Evolutionary conservation across 2,888 invertebrate genomes (phyloP).

Genomic region (Drosophila villosipedis): DNA sequence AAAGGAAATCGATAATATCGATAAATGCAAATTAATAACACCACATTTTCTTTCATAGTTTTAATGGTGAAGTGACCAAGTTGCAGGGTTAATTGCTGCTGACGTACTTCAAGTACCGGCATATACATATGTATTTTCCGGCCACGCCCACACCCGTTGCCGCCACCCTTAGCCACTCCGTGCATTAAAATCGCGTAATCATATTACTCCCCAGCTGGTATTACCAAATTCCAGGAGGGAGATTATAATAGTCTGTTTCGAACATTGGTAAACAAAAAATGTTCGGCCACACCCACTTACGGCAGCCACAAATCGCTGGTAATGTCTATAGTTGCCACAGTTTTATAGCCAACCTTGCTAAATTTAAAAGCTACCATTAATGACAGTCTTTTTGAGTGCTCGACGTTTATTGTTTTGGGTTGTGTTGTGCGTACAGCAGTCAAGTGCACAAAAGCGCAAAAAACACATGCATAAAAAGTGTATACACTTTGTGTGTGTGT

Average conservation of each 20-base stretch:
- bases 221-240: neutral
- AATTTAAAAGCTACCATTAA: neutral
- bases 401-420: conserved; percentile 8
- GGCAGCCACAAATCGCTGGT: neutral
- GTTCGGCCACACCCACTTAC: neutral
- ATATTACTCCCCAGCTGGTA: neutral
- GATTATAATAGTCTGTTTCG: neutral
- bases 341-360: neutral
- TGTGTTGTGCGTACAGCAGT: conserved; percentile 31
- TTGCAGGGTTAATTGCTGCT: neutral
- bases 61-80: neutral
- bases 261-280: neutral
- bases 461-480: conserved; percentile 28
- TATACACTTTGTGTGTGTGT: neutral
- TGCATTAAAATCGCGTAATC: neutral
- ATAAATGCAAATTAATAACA: neutral
- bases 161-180: neutral
- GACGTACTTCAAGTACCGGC: neutral
- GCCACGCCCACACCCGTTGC: neutral
- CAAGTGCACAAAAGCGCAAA: conserved; percentile 44
- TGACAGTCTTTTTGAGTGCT: neutral
- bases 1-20: neutral
- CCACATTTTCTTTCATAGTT: neutral
- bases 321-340: neutral
- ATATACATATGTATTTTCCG: neutral